These are phyloP conservation scores for Dipodomys spectabilis DNA, from an alignment of 2,113 vertebrate species.

Conservation along the genomic window DNA sequence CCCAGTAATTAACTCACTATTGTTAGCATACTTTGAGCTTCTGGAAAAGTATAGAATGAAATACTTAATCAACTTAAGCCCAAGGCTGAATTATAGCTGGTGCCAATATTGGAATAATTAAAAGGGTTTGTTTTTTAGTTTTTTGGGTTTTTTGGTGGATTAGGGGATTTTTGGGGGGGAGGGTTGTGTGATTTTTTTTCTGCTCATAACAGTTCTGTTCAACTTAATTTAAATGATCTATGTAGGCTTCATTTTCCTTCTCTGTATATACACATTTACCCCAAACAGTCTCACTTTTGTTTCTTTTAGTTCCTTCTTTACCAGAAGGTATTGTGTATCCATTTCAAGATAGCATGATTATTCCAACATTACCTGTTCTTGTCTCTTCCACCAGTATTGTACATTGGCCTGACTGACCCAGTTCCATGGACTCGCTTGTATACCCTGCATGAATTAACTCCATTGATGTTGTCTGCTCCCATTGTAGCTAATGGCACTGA, in stretches of 20 bases:
- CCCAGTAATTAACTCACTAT: background rate
- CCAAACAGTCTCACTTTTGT: conserved; percentile 1
- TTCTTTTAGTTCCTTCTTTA: conserved; percentile 16
- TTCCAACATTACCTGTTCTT: conserved; percentile 59
- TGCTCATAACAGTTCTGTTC: conserved; percentile 23
- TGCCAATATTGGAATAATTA: background rate
- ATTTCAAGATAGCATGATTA: conserved; percentile 36
- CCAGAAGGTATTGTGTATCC: conserved; percentile 21
- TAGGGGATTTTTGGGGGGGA: too few relatives aligned
- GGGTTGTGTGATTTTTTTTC: background rate
- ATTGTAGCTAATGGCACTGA: conserved; percentile 96
- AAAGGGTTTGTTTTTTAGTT: too few relatives aligned
- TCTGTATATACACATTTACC: conserved; percentile 9
- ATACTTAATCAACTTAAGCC: conserved; percentile 12
- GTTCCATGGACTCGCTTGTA: conserved; percentile 72
- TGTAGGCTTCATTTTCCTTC: conserved; percentile 32
- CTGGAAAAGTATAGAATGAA: conserved; percentile 31
- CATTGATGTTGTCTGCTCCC: conserved; percentile 90
- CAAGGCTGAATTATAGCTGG: conserved; percentile 8
- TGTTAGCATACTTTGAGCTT: conserved; percentile 50
- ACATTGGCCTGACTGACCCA: conserved; percentile 72
- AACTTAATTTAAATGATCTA: conserved; percentile 43
- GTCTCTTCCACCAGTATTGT: conserved; percentile 44
- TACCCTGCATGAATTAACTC: conserved; percentile 88
- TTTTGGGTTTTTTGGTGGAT: too few relatives aligned